Base-by-base conservation (phyloP, 2,113 vertebrate species). In the Takifugu flavidus region DNA sequence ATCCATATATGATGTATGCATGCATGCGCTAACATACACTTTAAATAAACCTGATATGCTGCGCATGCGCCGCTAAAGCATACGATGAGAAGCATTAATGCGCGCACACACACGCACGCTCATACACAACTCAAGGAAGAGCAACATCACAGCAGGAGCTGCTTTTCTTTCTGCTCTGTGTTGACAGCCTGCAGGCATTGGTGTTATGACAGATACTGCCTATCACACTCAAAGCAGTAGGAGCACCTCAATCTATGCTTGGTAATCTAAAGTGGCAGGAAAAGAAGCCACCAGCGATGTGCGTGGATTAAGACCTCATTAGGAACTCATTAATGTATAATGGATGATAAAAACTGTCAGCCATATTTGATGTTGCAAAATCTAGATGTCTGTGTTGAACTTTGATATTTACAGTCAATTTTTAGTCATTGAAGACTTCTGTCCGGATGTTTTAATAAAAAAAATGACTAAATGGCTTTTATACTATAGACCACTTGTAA, bases 231-330 rank as follows among this genome's bases (percentile, higher is more conserved):
- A 67, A 55, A 57, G 56, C 54, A 52, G 69, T 61, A 59, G 55
- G 58, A 51, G 25, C 11, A 6, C n/a, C 47, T 8, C 7, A n/a
- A 11, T 42, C 6, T 25, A 34, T 56, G 45, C 54, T 49, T 34
- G 25, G 26, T 82, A 68, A 72, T 77, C 26, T 53, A 13, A 76
- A 70, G 66, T 65, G 75, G 71, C 85, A 70, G 70, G 42, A 44
- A 59, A 62, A 59, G 55, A 53, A 74, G 59, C 50, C 55, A 53
- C 47, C 62, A 26, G 49, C 59, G 56, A 67, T 72, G 65, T 70
- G 25, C 29, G 49, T 44, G 34, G 53, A 62, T 25, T 52, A 50
- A 56, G 56, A 67, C 58, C 73, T 54, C 20, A 53, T 82, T 68
- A 82, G 70, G 39, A 46, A 27, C 51, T 75, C 53, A 71, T 80